A percentile compares a stretch with the other conserved stretches of the same genome.
Conservation (phyloP, 1,140 invertebrate genomes). For the Forficula auricularia region DNA sequence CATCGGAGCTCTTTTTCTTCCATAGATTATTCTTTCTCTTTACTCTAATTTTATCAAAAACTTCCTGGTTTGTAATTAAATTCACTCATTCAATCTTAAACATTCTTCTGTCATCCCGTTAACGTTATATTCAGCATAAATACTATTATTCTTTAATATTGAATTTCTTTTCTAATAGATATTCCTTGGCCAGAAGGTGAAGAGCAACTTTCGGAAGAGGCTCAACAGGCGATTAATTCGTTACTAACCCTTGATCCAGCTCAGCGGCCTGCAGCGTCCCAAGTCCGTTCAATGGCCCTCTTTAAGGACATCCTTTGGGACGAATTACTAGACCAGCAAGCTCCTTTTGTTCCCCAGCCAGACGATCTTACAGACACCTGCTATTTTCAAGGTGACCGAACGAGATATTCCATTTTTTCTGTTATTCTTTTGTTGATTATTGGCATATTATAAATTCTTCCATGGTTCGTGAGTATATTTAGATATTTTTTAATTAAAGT, state of each 20-base stretch:
- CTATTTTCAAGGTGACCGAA: constrained; percentile 75
- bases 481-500: too few species aligned
- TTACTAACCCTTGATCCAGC: constrained; percentile 64
- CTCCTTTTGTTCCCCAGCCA: constrained; percentile 78
- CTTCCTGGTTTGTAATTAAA: too few species aligned
- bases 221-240: constrained; percentile 52
- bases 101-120: too few species aligned
- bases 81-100: too few species aligned
- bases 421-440: constrained; percentile 9
- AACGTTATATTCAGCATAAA: too few species aligned
- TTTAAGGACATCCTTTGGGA: constrained; percentile 68
- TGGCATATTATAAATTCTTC: too few species aligned
- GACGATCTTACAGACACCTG: constrained; percentile 78
- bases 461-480: too few species aligned
- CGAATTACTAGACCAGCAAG: constrained; percentile 45
- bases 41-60: too few species aligned
- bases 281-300: constrained; percentile 45
- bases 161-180: constrained; percentile 27
- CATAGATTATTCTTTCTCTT: too few species aligned
- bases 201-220: constrained; percentile 53
- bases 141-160: too few species aligned
- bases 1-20: too few species aligned
- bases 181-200: constrained; percentile 79
- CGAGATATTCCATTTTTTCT: constrained; percentile 6
- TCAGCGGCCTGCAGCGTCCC: constrained; percentile 40